Evolutionary conservation across 2,113 vertebrate genomes (phyloP).

Genomic region (Dipodomys spectabilis): DNA sequence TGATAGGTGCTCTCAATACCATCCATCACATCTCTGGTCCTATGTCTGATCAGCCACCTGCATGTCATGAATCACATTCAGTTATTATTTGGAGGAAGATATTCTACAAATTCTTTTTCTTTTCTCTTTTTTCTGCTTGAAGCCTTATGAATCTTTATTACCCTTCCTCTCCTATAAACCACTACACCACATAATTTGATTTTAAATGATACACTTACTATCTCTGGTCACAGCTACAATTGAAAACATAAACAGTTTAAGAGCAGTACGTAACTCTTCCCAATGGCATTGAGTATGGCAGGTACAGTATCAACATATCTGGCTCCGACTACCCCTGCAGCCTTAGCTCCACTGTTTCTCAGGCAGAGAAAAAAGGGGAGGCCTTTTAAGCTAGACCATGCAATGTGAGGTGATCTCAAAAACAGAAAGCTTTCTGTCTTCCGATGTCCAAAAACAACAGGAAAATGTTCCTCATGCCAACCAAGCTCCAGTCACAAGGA

Average conservation of each 20-base stretch:
- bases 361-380: neutral
- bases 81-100: neutral
- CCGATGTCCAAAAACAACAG: constrained; percentile 2
- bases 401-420: neutral
- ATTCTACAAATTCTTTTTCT: neutral
- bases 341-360: neutral
- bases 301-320: fast-evolving
- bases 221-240: neutral
- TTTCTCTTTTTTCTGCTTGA: neutral
- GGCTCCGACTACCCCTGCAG: neutral
- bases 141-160: neutral
- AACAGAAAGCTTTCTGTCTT: constrained; percentile 12
- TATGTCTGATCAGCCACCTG: neutral
- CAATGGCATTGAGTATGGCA: neutral
- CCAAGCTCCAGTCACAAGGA: neutral
- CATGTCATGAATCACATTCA: neutral
- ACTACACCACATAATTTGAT: neutral
- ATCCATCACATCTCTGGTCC: neutral
- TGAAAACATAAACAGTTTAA: neutral
- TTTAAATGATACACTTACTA: neutral
- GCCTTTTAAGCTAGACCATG: neutral
- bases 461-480: neutral
- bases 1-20: neutral
- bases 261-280: neutral
- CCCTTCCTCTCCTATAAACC: neutral